A percentile compares a stretch with the other conserved stretches of the same genome.
phyloP scores from a whole-genome alignment of 2,113 vertebrate genomes.

The Numenius arquata region DNA sequence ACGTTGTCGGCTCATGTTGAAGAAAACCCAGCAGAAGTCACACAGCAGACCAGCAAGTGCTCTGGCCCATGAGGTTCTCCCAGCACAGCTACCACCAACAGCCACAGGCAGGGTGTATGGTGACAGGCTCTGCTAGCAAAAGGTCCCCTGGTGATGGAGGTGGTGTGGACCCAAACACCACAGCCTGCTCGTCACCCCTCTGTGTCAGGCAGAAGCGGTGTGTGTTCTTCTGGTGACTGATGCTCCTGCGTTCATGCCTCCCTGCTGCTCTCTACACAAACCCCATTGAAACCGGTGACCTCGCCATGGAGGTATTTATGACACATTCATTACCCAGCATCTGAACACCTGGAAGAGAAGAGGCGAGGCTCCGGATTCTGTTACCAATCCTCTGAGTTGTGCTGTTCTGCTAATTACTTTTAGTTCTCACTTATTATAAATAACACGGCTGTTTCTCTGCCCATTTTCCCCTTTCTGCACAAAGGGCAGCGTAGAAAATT shows the following conservation, averaged over 20 bases:
- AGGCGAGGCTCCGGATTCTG: constrained; percentile 40
- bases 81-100: not conserved
- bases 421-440: not conserved
- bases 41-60: not conserved
- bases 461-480: not conserved
- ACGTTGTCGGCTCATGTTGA: too few relatives aligned
- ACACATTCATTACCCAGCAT: constrained; percentile 20
- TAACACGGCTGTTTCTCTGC: not conserved
- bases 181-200: fast-evolving
- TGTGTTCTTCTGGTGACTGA: not conserved
- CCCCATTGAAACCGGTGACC: constrained; percentile 17
- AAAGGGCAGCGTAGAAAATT: not conserved
- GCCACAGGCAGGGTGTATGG: not conserved
- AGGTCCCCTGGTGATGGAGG: not conserved
- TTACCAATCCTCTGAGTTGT: constrained; percentile 1
- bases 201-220: not conserved
- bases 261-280: not conserved
- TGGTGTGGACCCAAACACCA: not conserved
- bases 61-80: not conserved
- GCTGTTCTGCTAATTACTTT: constrained; percentile 23
- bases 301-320: constrained; percentile 45
- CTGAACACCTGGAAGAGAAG: constrained; percentile 45
- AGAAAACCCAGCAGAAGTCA: not conserved
- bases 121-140: not conserved
- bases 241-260: not conserved